Conservation (phyloP, 2,797 vertebrate species). For the Darevskia nairensis region DNA sequence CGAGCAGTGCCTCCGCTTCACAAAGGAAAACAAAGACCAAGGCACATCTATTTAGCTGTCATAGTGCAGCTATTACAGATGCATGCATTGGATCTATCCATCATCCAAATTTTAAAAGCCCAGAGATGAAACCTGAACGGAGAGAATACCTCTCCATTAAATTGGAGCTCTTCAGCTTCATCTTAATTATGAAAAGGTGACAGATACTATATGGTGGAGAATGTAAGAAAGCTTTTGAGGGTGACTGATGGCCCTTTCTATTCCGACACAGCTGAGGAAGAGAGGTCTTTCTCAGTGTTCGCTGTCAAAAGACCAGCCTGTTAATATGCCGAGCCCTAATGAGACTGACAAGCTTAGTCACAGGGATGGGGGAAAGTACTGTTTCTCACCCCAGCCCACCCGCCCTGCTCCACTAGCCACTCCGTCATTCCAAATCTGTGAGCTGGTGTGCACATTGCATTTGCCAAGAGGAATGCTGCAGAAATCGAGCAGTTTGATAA, state of each 20-base stretch:
- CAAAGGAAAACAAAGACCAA: conserved; percentile 55
- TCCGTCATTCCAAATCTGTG: not conserved
- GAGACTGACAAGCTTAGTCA: conserved; percentile 9
- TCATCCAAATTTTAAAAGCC: conserved; percentile 63
- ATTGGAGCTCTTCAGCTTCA: conserved; percentile 54
- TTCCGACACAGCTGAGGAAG: conserved; percentile 37
- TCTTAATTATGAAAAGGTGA: conserved; percentile 67
- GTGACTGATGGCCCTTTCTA: conserved; percentile 44
- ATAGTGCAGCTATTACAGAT: conserved; percentile 10
- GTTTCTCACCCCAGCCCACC: not conserved
- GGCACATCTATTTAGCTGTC: conserved; percentile 52
- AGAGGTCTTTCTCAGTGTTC: conserved; percentile 39
- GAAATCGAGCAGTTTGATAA: not conserved
- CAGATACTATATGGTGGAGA: conserved; percentile 56
- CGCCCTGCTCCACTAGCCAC: not conserved
- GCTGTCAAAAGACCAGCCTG: not conserved
- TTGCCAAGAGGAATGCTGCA: not conserved
- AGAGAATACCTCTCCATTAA: conserved; percentile 53
- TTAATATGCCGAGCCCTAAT: conserved; percentile 24
- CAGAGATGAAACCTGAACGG: conserved; percentile 46
- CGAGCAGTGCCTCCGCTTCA: conserved; percentile 17
- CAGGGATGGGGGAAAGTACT: conserved; percentile 4
- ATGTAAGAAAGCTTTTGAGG: conserved; percentile 39
- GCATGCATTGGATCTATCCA: conserved; percentile 46
- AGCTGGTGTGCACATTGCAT: not conserved